A percentile compares a stretch with the other conserved stretches of the same genome.
Evolutionary conservation across 2,113 vertebrate species (phyloP).

Genomic region (Heterochromis multidens): DNA sequence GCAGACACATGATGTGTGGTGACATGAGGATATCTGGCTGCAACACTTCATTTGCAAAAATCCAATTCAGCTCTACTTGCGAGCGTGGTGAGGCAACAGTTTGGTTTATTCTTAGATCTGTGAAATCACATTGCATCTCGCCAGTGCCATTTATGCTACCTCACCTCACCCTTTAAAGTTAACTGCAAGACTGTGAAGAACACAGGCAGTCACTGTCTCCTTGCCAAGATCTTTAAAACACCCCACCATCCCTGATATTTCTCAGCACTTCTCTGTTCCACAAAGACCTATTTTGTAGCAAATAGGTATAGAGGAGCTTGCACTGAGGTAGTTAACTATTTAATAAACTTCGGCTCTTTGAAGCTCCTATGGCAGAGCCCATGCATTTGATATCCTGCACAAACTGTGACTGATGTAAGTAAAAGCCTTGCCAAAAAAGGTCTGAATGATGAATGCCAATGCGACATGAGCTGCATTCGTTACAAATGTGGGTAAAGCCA

Average conservation of each 20-base stretch:
- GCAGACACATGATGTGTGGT: not conserved
- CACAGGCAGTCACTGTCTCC: slow-evolving; percentile 15
- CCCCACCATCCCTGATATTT: not conserved
- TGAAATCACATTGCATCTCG: slow-evolving; percentile 52
- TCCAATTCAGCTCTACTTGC: slow-evolving; percentile 38
- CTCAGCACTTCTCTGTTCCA: not conserved
- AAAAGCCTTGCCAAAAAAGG: slow-evolving; percentile 22
- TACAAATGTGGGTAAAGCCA: slow-evolving; percentile 30
- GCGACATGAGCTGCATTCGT: slow-evolving; percentile 24
- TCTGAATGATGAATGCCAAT: slow-evolving; percentile 37
- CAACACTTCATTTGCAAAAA: slow-evolving; percentile 74
- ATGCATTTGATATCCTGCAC: not conserved
- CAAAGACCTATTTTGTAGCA: not conserved
- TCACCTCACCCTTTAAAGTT: slow-evolving; percentile 57
- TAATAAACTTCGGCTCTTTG: slow-evolving; percentile 1
- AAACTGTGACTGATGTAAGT: slow-evolving; percentile 9
- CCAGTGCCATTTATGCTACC: slow-evolving; percentile 54
- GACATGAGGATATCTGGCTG: slow-evolving; percentile 30
- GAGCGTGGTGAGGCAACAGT: slow-evolving; percentile 59
- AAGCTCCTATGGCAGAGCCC: not conserved
- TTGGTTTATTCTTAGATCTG: slow-evolving; percentile 74
- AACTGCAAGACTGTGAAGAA: slow-evolving; percentile 47
- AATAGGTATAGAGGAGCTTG: not conserved
- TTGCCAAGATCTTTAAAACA: slow-evolving; percentile 14
- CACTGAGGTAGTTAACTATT: not conserved